Evolutionary conservation across 2,888 invertebrate species (phyloP).

Genomic region (Diaprepes abbreviatus): DNA sequence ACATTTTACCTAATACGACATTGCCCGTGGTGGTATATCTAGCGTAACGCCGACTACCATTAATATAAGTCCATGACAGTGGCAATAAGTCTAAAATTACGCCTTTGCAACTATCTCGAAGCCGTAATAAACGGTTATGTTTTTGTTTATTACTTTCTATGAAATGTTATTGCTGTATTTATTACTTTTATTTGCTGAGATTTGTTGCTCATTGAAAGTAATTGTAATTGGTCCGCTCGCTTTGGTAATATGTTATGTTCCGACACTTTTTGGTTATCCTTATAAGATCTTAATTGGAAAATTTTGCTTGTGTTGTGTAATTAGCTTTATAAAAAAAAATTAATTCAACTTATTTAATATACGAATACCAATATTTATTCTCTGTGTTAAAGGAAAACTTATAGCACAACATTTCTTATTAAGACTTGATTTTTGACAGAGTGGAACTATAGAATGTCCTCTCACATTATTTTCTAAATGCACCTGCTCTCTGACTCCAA

Average conservation of each 20-base stretch:
- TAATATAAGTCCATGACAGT: conserved; percentile 33
- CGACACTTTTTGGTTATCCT: background rate
- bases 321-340: background rate
- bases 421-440: no score
- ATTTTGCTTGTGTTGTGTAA: background rate
- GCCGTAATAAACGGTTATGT: background rate
- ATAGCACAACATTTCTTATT: no score
- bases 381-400: no score
- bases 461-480: no score
- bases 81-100: conserved; percentile 12
- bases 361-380: no score
- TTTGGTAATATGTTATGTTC: background rate
- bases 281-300: conserved; percentile 4
- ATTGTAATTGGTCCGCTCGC: background rate
- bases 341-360: background rate
- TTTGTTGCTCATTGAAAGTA: conserved; percentile 11
- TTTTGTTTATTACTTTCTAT: conserved; percentile 12
- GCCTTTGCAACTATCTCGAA: background rate
- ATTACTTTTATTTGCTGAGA: conserved; percentile 2
- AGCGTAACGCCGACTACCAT: conserved; percentile 43
- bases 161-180: background rate
- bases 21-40: conserved; percentile 51
- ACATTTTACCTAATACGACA: conserved; percentile 43
- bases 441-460: no score
- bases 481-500: no score